phyloP scores from a whole-genome alignment of 2,888 invertebrate species.

The Lycaena phlaeas region DNA sequence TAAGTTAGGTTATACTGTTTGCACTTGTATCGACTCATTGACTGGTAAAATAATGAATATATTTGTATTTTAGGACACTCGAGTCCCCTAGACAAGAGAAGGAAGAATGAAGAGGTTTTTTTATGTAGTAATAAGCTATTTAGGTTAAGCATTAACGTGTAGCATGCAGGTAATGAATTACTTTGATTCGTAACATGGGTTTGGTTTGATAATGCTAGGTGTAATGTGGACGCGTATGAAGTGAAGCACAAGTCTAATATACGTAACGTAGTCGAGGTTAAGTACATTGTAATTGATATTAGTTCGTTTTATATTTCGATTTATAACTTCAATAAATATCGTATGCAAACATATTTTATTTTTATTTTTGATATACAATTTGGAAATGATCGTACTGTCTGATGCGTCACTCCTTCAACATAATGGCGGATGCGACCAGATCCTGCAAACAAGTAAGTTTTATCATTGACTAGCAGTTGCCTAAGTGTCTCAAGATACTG shows the following conservation, averaged over 20 bases:
- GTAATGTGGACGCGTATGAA: slow-evolving; percentile 11
- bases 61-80: background rate
- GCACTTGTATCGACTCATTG: too few relatives aligned
- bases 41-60: too few relatives aligned
- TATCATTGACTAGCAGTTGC: too few relatives aligned
- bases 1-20: too few relatives aligned
- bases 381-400: background rate
- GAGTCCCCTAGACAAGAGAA: background rate
- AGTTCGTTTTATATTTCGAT: slow-evolving; percentile 34
- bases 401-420: slow-evolving; percentile 50
- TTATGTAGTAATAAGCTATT: background rate
- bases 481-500: too few relatives aligned
- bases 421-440: slow-evolving; percentile 42
- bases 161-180: slow-evolving; percentile 5
- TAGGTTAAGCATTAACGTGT: background rate
- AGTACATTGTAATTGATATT: slow-evolving; percentile 24
- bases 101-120: background rate
- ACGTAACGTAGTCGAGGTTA: slow-evolving; percentile 21
- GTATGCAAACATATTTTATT: slow-evolving; percentile 24
- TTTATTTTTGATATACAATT: slow-evolving; percentile 22
- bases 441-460: slow-evolving; percentile 37
- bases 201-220: slow-evolving; percentile 17
- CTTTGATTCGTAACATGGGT: slow-evolving; percentile 12
- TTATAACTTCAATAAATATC: slow-evolving; percentile 33
- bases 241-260: slow-evolving; percentile 21